These are phyloP conservation scores for Phaonia tiefii DNA, from an alignment of 2,888 invertebrate species.

Conservation along the genomic window DNA sequence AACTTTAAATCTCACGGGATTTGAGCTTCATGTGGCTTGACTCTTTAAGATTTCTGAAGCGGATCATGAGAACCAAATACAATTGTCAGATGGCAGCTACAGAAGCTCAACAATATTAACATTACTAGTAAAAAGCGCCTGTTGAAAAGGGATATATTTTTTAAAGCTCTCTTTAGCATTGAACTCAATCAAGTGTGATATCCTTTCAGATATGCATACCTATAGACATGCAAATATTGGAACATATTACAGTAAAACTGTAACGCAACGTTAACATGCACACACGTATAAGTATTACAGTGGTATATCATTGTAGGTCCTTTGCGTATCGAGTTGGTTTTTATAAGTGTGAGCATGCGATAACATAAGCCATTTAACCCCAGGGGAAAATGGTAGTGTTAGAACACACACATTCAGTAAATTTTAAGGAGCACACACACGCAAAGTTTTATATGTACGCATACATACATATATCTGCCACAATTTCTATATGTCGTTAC, in stretches of 20 bases:
- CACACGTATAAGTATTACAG: not conserved
- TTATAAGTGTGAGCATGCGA: not conserved
- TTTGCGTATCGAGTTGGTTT: not conserved
- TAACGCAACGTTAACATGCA: too few species aligned
- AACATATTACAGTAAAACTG: too few species aligned
- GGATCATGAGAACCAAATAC: not conserved
- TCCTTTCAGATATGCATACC: not conserved
- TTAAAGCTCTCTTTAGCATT: conserved; percentile 39
- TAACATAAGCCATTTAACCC: conserved; percentile 48
- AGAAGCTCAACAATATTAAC: too few species aligned
- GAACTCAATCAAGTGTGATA: conserved; percentile 58
- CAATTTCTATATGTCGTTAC: not conserved
- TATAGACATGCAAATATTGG: too few species aligned
- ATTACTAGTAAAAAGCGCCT: too few species aligned
- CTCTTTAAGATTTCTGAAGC: not conserved
- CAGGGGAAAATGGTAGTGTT: conserved; percentile 41
- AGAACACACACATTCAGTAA: conserved; percentile 18
- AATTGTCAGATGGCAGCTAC: too few species aligned
- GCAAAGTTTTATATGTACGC: not conserved
- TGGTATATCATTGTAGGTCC: not conserved
- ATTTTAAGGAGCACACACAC: too few species aligned
- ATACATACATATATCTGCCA: too few species aligned
- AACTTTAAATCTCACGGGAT: conserved; percentile 49
- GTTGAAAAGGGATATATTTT: conserved; percentile 38
- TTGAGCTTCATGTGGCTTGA: conserved; percentile 8